Evolutionary conservation across 2,888 invertebrate species (phyloP).

Genomic region (Volucella inanis): DNA sequence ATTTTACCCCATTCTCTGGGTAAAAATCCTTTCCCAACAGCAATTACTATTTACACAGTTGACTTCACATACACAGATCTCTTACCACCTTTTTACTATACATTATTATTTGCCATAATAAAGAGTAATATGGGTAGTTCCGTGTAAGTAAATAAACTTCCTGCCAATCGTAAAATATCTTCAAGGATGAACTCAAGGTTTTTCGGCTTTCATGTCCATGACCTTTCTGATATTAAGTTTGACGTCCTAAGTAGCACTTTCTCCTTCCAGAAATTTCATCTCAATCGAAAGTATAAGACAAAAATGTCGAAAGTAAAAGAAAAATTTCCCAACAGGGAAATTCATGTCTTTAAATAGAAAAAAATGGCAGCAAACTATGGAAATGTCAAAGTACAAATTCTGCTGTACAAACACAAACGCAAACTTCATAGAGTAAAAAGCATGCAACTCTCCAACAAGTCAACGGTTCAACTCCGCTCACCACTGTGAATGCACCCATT

Average conservation of each 20-base stretch:
- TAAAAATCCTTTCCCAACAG: no score
- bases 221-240: conserved; percentile 1
- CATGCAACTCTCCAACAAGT: no score
- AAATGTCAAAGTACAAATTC: no score
- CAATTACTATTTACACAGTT: not conserved
- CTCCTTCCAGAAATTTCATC: not conserved
- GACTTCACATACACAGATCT: not conserved
- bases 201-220: not conserved
- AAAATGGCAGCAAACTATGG: not conserved
- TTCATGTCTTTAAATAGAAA: no score
- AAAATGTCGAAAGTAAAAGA: no score
- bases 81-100: not conserved
- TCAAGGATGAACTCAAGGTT: not conserved
- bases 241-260: not conserved
- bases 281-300: no score
- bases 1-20: no score
- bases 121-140: conserved; percentile 5
- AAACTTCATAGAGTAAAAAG: not conserved
- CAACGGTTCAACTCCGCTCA: no score
- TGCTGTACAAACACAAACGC: not conserved
- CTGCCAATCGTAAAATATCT: not conserved
- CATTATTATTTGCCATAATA: not conserved
- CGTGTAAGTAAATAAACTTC: not conserved
- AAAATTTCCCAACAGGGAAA: no score
- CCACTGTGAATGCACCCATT: conserved; percentile 20